Percentiles rank a stretch among this genome's conserved stretches.
These are phyloP conservation scores for Tinamus major DNA, from an alignment of 2,797 vertebrate genomes.

Conservation along the genomic window DNA sequence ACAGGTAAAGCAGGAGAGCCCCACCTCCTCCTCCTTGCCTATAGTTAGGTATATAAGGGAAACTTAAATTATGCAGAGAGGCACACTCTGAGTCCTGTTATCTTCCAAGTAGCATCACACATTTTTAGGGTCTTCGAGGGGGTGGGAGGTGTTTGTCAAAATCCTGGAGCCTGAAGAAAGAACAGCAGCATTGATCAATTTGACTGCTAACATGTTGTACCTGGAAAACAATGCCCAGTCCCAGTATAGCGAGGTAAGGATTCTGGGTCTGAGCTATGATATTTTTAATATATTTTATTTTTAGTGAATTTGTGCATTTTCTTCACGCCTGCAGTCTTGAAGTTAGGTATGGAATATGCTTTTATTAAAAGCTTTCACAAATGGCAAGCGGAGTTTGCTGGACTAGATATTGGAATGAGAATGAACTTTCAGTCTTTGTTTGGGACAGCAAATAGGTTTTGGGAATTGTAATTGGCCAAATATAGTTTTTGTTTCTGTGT, in stretches of 20 bases:
- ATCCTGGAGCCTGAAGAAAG: constrained; percentile 98
- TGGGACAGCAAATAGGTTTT: not conserved
- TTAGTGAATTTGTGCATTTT: not conserved
- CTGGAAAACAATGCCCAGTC: constrained; percentile 95
- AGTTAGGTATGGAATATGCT: not conserved
- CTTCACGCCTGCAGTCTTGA: not conserved
- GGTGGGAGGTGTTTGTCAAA: constrained; percentile 88
- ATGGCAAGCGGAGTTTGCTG: not conserved
- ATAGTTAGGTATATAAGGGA: constrained; percentile 90
- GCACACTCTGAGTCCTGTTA: constrained; percentile 83
- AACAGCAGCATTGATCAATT: constrained; percentile 96
- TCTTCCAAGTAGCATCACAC: constrained; percentile 78
- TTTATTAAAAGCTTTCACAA: not conserved
- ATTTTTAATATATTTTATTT: constrained; percentile 17
- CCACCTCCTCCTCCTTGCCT: constrained; percentile 87
- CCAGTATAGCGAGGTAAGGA: constrained; percentile 98
- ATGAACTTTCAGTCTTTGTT: not conserved
- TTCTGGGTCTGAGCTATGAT: constrained; percentile 63
- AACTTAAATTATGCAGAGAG: constrained; percentile 88
- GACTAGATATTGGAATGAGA: not conserved
- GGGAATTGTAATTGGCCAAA: not conserved
- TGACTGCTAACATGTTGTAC: constrained; percentile 99
- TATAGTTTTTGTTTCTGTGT: not conserved
- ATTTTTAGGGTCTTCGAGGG: constrained; percentile 82
- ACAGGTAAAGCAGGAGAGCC: constrained; percentile 90